Conservation (phyloP, 2,113 vertebrate species). For the Gallinago media region DNA sequence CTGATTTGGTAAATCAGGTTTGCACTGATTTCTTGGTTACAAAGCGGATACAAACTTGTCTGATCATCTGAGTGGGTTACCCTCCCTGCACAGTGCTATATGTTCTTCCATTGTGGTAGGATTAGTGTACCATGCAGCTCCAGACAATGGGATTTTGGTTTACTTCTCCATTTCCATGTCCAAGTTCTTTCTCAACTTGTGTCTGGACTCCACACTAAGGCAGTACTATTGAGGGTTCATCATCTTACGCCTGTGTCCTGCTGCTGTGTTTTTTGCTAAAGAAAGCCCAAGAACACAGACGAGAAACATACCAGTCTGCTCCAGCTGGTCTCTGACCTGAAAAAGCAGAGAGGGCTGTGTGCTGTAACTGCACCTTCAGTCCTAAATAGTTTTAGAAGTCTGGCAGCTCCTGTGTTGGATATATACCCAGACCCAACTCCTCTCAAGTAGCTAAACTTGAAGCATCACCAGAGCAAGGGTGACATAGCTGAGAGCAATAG, state of each 20-base stretch:
- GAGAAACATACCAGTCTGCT: neutral
- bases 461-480: neutral
- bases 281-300: neutral
- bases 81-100: neutral
- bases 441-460: neutral
- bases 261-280: neutral
- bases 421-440: neutral
- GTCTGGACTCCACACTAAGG: neutral
- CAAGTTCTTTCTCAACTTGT: neutral
- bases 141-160: neutral
- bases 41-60: neutral
- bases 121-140: neutral
- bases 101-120: neutral
- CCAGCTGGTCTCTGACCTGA: neutral
- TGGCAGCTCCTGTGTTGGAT: neutral
- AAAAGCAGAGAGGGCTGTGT: accelerated
- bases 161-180: neutral
- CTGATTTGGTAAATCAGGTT: neutral
- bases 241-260: neutral
- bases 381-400: neutral
- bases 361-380: neutral
- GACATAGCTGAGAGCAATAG: neutral
- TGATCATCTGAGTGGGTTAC: neutral
- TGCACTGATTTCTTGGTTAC: neutral
- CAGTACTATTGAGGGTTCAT: neutral